phyloP scores from a whole-genome alignment of 1,140 invertebrate genomes.

The Alviniconcha marisindica region DNA sequence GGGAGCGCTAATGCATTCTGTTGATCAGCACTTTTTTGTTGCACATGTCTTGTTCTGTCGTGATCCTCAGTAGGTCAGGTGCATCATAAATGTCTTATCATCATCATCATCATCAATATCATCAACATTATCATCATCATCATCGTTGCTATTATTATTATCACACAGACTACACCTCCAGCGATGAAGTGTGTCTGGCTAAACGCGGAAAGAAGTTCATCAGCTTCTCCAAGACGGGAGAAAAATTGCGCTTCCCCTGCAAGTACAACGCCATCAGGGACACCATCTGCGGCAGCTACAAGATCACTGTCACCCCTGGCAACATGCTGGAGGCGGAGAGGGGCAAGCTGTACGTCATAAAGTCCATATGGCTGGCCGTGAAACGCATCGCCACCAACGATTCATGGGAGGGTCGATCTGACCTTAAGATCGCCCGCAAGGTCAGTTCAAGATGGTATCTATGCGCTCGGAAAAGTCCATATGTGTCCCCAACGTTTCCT shows the following conservation, averaged over 20 bases:
- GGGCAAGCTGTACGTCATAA: constrained; percentile 29
- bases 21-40: too few species aligned
- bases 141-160: too few species aligned
- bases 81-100: too few species aligned
- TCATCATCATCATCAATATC: too few species aligned
- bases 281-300: constrained; percentile 10
- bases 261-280: constrained; percentile 28
- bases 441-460: too few species aligned
- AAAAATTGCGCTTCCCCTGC: constrained; percentile 9
- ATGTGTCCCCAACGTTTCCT: too few species aligned
- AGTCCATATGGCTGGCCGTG: constrained; percentile 31
- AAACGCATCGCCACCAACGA: constrained; percentile 29
- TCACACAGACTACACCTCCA: too few species aligned
- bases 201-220: constrained; percentile 4
- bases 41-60: too few species aligned
- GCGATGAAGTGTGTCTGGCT: neutral
- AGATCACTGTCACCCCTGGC: constrained; percentile 9
- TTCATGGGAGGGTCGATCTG: constrained; percentile 37
- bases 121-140: too few species aligned
- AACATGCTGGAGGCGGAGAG: constrained; percentile 31
- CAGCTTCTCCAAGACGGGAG: neutral
- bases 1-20: too few species aligned
- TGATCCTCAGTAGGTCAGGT: too few species aligned
- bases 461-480: too few species aligned
- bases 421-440: constrained; percentile 33